These are phyloP conservation scores for Psittacula derbiana DNA, from an alignment of 2,797 vertebrate species.

Conservation along the genomic window DNA sequence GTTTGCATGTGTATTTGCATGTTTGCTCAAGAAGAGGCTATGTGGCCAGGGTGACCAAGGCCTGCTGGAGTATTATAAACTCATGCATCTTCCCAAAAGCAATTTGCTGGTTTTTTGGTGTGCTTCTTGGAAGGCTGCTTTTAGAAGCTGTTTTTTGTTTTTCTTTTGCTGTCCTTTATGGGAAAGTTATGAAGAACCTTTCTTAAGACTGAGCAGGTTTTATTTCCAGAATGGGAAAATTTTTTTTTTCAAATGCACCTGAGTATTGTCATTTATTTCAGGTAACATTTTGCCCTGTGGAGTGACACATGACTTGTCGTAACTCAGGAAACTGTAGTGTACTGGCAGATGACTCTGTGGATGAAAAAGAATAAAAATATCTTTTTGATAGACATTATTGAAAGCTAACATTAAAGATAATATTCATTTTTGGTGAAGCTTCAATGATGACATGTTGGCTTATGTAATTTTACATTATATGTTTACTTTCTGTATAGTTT, in stretches of 20 bases:
- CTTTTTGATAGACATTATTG: background rate
- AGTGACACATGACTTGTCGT: background rate
- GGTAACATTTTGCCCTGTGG: background rate
- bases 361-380: background rate
- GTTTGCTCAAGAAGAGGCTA: background rate
- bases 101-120: background rate
- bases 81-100: background rate
- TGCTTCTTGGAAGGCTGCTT: background rate
- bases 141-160: background rate
- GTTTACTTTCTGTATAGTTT: background rate
- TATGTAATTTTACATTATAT: background rate
- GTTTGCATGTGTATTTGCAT: rapidly evolving
- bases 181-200: background rate
- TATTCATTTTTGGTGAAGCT: background rate
- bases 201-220: background rate
- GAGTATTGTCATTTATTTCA: background rate
- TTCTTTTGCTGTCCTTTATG: background rate
- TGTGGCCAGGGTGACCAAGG: background rate
- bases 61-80: background rate
- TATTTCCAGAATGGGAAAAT: background rate
- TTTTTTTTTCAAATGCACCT: background rate
- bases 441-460: background rate
- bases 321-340: background rate
- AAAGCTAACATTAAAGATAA: background rate
- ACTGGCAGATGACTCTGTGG: background rate